A percentile compares a stretch with the other conserved stretches of the same genome.
phyloP scores from a whole-genome alignment of 1,140 invertebrate genomes.

The Cherax quadricarinatus region DNA sequence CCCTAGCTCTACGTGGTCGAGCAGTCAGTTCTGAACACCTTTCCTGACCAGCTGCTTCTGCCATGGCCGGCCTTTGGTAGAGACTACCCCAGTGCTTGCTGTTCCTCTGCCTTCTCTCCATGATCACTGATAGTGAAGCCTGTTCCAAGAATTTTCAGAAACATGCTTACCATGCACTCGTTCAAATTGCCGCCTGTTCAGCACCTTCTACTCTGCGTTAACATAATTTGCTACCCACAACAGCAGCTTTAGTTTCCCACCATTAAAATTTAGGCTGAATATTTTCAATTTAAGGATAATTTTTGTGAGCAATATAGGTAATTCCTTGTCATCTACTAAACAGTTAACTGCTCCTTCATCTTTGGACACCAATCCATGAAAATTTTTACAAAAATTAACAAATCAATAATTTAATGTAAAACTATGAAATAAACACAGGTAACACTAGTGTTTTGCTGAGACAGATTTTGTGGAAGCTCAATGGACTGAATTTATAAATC shows the following conservation, averaged over 20 bases:
- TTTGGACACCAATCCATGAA: not conserved
- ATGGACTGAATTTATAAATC: too few species aligned
- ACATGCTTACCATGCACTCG: not conserved
- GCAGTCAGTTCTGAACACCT: conserved; percentile 62
- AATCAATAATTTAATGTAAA: not conserved
- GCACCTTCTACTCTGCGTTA: not conserved
- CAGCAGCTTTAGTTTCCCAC: not conserved
- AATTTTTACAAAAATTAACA: too few species aligned
- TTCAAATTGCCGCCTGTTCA: not conserved
- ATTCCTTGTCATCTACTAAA: not conserved
- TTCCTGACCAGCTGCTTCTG: conserved; percentile 63
- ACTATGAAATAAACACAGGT: too few species aligned
- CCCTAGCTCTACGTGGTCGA: conserved; percentile 61
- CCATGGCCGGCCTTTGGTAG: conserved; percentile 28
- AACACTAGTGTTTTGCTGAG: too few species aligned
- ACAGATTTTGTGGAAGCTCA: too few species aligned
- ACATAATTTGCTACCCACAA: not conserved
- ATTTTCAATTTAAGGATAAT: not conserved
- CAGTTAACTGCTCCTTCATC: not conserved
- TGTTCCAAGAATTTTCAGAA: not conserved
- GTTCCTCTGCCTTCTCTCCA: conserved; percentile 11
- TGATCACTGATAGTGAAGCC: conserved; percentile 20
- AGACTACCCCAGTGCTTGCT: conserved; percentile 7
- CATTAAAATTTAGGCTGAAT: not conserved
- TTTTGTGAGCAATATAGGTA: not conserved